Evolutionary conservation across 2,888 invertebrate genomes (phyloP).

Genomic region (Andrena marginata): DNA sequence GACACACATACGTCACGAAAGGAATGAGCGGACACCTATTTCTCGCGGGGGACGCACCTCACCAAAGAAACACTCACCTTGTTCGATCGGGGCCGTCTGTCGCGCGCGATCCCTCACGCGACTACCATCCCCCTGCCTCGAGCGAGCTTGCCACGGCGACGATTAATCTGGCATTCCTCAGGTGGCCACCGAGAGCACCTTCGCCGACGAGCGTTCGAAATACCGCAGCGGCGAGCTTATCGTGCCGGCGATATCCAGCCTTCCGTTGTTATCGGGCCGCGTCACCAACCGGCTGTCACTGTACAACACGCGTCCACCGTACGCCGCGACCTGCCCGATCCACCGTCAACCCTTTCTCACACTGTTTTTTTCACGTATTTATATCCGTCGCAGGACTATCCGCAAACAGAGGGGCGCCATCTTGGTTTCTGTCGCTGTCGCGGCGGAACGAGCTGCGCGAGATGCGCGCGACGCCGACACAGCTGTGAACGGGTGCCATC

Average conservation of each 20-base stretch:
- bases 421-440: constrained; percentile 77
- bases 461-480: constrained; percentile 67
- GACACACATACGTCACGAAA: constrained; percentile 82
- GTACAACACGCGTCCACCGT: constrained; percentile 35
- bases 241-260: constrained; percentile 29
- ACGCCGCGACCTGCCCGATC: constrained; percentile 50
- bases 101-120: constrained; percentile 50
- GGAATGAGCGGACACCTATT: constrained; percentile 62
- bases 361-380: constrained; percentile 78
- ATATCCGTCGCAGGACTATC: constrained; percentile 79
- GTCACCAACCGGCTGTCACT: constrained; percentile 52
- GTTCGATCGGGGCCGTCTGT: constrained; percentile 24
- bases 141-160: constrained; percentile 33
- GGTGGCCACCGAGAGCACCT: constrained; percentile 86
- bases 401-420: constrained; percentile 82
- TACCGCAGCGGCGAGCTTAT: constrained; percentile 29
- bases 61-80: constrained; percentile 40
- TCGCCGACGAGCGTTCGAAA: constrained; percentile 60
- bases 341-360: constrained; percentile 61
- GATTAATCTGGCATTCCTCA: constrained; percentile 79
- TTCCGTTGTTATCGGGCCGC: constrained; percentile 31
- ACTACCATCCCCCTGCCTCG: constrained; percentile 54
- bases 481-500: constrained; percentile 64
- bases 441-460: constrained; percentile 70
- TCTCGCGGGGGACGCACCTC: constrained; percentile 56